A percentile compares a stretch with the other conserved stretches of the same genome.
Evolutionary conservation across 2,888 invertebrate genomes (phyloP).

Genomic region (Eulithis prunata): DNA sequence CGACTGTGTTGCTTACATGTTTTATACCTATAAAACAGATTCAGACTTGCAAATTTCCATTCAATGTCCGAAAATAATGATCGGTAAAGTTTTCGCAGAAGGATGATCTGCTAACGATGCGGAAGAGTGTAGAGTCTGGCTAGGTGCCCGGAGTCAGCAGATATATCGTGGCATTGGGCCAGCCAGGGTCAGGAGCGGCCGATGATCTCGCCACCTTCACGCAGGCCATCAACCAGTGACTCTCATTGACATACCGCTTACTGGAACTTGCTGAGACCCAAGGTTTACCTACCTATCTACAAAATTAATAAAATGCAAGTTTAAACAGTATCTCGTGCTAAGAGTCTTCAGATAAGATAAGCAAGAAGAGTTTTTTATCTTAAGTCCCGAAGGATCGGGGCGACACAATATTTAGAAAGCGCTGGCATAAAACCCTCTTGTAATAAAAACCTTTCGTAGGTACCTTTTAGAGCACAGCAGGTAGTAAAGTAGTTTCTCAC

Average conservation of each 20-base stretch:
- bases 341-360: slow-evolving; percentile 72
- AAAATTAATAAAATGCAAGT: slow-evolving; percentile 47
- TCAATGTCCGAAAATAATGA: slow-evolving; percentile 42
- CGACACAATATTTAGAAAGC: slow-evolving; percentile 70
- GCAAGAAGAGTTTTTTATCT: slow-evolving; percentile 66
- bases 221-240: slow-evolving; percentile 50
- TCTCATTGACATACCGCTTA: slow-evolving; percentile 40
- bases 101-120: slow-evolving; percentile 72
- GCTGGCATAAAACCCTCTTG: slow-evolving; percentile 53
- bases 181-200: slow-evolving; percentile 83
- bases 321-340: slow-evolving; percentile 60
- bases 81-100: slow-evolving; percentile 56
- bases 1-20: background rate
- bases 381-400: slow-evolving; percentile 58
- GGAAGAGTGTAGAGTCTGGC: slow-evolving; percentile 76
- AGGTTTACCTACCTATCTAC: slow-evolving; percentile 9
- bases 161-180: slow-evolving; percentile 81
- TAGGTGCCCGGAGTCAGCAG: slow-evolving; percentile 62
- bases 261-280: slow-evolving; percentile 23
- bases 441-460: slow-evolving; percentile 56
- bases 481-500: slow-evolving; percentile 60
- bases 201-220: slow-evolving; percentile 70
- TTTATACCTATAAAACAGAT: slow-evolving; percentile 4
- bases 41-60: slow-evolving; percentile 1
- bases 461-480: slow-evolving; percentile 66